Evolutionary conservation across 2,888 invertebrate species (phyloP), one percentile per base, ranked within the genome.

Genomic region (Phoenoteleia sp.): DNA sequence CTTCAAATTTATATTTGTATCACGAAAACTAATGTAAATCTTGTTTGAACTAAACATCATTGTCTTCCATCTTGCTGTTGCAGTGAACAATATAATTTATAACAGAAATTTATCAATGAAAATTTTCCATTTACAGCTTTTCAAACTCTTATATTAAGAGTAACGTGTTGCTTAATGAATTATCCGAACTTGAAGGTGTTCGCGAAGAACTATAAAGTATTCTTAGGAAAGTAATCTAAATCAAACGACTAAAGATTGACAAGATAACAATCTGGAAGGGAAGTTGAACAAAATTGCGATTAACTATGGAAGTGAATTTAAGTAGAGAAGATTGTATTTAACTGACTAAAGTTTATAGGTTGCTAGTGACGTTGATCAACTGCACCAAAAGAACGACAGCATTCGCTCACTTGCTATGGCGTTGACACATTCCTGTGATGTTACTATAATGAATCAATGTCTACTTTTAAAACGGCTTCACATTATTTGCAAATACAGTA

Each of bases 171-270:
- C 52, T 29, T 47, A 76, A 76, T 82, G 64, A 74, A 75, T 80
- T 64, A 71, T 80, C 60, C 56, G 58, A 72, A 77, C 72, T 82
- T 58, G 45, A 72, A 82, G 71, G 56, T 58, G 75, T 76, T 49
- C 62, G 47, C 21, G 21, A 29, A 36, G 52, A 77, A 77, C 64
- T 83, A 49, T 84, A 85, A 90, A 88, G 90, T 89, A 90, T 90
- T 87, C 86, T 85, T 71, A 79, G 81, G 74, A 83, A 76, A 87
- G 89, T 86, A 90, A 90, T 90, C 86, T 88, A 89, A 89, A 88
- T 90, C 84, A 81, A 77, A 84, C 60, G 75, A 81, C 74, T 83
- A 56, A 62, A 66, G 69, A 58, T 77, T 82, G 75, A 69, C 75
- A 77, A 72, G 67, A 72, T 79, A 83, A 83, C 74, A 67, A 79